Conservation (phyloP, 2,888 invertebrate genomes). For the Dolomedes plantarius region DNA sequence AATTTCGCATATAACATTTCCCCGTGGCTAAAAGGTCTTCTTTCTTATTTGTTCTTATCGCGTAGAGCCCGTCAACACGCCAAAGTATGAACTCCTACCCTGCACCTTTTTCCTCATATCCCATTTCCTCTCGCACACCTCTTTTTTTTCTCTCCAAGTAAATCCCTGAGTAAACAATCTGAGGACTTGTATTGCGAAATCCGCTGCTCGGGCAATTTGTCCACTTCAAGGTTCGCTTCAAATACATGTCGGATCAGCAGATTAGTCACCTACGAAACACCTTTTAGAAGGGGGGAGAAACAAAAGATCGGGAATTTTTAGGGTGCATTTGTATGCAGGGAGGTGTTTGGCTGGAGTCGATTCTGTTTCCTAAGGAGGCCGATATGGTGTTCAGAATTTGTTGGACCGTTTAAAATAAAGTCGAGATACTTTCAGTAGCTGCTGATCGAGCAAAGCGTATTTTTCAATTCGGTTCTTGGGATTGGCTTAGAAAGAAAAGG, state of each 20-base stretch:
- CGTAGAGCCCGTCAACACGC: neutral
- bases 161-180: conserved; percentile 56
- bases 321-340: neutral
- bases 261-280: conserved; percentile 5
- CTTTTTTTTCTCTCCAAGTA: neutral
- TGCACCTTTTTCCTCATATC: conserved; percentile 19
- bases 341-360: neutral
- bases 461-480: too few relatives aligned
- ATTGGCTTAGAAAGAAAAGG: too few relatives aligned
- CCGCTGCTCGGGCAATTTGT: conserved; percentile 62
- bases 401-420: conserved; percentile 7
- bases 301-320: neutral
- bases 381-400: conserved; percentile 11
- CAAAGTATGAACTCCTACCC: neutral
- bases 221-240: conserved; percentile 55
- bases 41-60: neutral
- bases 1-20: conserved; percentile 6
- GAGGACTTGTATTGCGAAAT: conserved; percentile 34
- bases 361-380: neutral
- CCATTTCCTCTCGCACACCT: conserved; percentile 18
- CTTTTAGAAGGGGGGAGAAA: neutral
- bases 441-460: neutral
- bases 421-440: neutral
- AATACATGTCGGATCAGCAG: conserved; percentile 33
- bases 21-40: neutral